Base-by-base conservation (phyloP, 2,797 vertebrate species). In the Myotis vivesi region DNA sequence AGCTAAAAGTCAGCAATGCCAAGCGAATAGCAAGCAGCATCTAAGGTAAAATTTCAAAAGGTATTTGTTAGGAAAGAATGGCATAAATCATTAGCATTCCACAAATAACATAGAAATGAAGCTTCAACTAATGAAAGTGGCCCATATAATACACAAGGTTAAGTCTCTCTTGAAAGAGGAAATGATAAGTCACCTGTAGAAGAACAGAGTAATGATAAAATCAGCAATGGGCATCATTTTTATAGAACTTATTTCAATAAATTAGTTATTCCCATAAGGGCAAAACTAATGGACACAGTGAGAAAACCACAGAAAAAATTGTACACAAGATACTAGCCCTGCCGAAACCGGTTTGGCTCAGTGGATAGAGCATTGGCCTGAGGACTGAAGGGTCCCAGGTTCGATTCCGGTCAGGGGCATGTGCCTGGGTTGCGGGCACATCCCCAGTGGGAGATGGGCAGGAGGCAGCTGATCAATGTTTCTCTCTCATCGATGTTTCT, bases 151-250 rank as follows among this genome's bases (percentile, higher is more conserved):
- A 57, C 13, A 71, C 73, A 89, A 89, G 44, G 62, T 69, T 36
- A 64, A 95, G n/a, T 91, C 11, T 91, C 5, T 77, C 28, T 87
- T 66, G 33, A 51, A 89, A 89, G 33, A 62, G 15, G 44, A 87
- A 91, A 89, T 83, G 71, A 69, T 91, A 89, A 76, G 25, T 87
- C 49, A 49, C 38, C 68, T 93, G 49, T 76, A 44, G 38, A 72
- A 87, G 76, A 72, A 81, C n/a, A 92, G 28, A 84, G 20, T 71
- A 38, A 51, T 55, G 71, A 87, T 81, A 66, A 83, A 53, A 30
- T 85, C 85, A 92, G 36, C 25, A 69, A 1, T 25, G 80, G 64
- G 44, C 25, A 71, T 25, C 44, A 46, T 80, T 89, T 22, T 73
- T 84, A 44, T 1, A 53, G 8, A 89, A 30, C 1, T 38, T 91